Evolutionary conservation across 2,113 vertebrate genomes (phyloP).

Genomic region (Hippopotamus amphibius): DNA sequence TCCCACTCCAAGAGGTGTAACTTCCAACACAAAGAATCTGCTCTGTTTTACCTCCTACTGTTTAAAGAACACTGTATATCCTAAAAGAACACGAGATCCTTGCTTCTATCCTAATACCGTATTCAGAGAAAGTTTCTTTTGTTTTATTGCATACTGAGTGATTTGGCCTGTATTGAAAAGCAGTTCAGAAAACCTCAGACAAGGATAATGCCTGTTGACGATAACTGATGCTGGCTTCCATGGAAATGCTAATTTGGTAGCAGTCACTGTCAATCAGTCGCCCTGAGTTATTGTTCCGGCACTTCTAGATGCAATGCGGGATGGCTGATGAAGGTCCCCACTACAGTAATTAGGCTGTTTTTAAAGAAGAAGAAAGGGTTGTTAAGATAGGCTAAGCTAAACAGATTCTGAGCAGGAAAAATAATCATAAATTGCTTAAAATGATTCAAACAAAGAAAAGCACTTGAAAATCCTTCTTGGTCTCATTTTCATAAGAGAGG

Average conservation of each 20-base stretch:
- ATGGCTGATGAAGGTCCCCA: conserved; percentile 58
- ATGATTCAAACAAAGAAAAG: not conserved
- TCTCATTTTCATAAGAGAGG: not conserved
- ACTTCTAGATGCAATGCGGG: conserved; percentile 53
- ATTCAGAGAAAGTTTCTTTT: conserved; percentile 66
- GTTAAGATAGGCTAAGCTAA: conserved; percentile 53
- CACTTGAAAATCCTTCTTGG: not conserved
- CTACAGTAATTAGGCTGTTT: conserved; percentile 60
- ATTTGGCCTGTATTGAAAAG: conserved; percentile 66
- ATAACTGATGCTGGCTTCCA: conserved; percentile 81
- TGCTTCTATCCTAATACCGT: not conserved
- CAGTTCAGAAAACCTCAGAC: conserved; percentile 69
- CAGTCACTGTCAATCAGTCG: conserved; percentile 74
- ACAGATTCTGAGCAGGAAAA: not conserved
- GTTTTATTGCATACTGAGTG: conserved; percentile 34
- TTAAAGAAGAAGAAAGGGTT: not conserved
- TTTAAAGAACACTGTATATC: not conserved
- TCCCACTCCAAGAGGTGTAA: not conserved
- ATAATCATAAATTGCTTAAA: not conserved
- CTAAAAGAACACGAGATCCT: not conserved
- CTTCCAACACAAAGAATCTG: not conserved
- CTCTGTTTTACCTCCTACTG: not conserved
- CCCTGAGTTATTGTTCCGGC: conserved; percentile 67
- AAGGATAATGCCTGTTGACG: conserved; percentile 55
- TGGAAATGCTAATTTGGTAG: conserved; percentile 82